A percentile compares a stretch with the other conserved stretches of the same genome.
Evolutionary conservation across 2,797 vertebrate genomes (phyloP).

Genomic region (Lophotriccus pileatus): DNA sequence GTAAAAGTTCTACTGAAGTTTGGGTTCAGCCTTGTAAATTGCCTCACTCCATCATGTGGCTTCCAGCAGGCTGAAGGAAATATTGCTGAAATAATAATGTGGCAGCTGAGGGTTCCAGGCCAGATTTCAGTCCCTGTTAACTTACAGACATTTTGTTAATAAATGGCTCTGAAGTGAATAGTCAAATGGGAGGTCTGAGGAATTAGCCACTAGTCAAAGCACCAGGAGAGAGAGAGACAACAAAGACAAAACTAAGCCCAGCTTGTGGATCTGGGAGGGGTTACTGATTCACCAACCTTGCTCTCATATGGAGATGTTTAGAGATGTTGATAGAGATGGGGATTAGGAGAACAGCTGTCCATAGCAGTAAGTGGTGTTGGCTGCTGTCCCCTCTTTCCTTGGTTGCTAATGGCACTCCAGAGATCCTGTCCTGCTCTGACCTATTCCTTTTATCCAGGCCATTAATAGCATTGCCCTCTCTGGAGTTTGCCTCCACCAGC

Average conservation of each 20-base stretch:
- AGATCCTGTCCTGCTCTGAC: conserved; percentile 38
- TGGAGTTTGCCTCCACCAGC: neutral
- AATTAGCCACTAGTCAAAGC: conserved; percentile 46
- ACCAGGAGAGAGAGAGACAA: neutral
- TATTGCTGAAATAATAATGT: neutral
- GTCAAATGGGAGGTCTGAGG: neutral
- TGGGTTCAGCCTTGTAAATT: neutral
- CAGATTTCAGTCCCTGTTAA: neutral
- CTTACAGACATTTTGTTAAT: neutral
- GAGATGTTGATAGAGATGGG: conserved; percentile 18
- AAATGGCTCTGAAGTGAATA: neutral
- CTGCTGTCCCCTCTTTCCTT: neutral
- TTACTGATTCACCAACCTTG: neutral
- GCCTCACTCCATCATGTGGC: neutral
- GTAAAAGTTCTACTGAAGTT: neutral
- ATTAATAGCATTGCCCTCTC: conserved; percentile 20
- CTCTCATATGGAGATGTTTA: conserved; percentile 4
- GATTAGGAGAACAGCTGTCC: conserved; percentile 54
- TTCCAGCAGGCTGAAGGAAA: neutral
- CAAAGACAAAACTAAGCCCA: conserved; percentile 19
- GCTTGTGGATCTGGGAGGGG: neutral
- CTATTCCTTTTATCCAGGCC: conserved; percentile 18
- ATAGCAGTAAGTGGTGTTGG: neutral
- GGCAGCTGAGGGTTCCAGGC: neutral
- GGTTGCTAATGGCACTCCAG: conserved; percentile 4